Conservation (phyloP, 2,797 vertebrate species). For the Gila robusta region DNA sequence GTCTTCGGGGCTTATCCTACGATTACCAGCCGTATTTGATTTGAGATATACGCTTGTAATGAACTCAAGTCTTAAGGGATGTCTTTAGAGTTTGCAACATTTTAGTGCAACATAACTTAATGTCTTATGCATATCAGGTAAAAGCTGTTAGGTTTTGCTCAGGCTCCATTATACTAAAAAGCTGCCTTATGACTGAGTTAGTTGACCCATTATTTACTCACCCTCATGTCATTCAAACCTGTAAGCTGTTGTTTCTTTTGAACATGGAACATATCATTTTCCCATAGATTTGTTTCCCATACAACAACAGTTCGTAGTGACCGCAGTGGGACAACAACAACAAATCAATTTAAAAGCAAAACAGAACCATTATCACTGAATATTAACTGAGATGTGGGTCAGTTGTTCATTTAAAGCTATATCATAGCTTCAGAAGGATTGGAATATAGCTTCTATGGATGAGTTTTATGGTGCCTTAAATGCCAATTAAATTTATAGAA, state of each 20-base stretch:
- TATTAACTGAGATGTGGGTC: not conserved
- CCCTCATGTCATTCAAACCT: not conserved
- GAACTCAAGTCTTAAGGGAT: not conserved
- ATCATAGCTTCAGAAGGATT: not conserved
- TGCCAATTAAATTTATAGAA: not conserved
- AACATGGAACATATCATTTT: not conserved
- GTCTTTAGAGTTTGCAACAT: conserved; percentile 25
- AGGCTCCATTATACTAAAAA: not conserved
- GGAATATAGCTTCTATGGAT: not conserved
- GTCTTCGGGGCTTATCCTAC: conserved; percentile 43
- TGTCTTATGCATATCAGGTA: conserved; percentile 3
- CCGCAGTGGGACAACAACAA: not conserved
- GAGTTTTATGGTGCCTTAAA: not conserved
- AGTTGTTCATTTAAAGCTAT: not conserved
- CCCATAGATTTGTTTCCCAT: too few species aligned
- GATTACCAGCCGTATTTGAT: conserved; percentile 46
- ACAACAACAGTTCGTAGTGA: not conserved
- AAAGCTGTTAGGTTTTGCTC: conserved; percentile 5
- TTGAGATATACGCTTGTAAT: conserved; percentile 35
- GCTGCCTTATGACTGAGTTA: not conserved
- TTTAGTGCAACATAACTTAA: conserved; percentile 16
- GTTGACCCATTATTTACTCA: not conserved
- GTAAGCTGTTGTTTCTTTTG: not conserved
- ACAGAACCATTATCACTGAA: not conserved
- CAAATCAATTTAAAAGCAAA: not conserved